A percentile compares a stretch with the other conserved stretches of the same genome.
Conservation (phyloP, 1,140 invertebrate genomes). For the Solen grandis region DNA sequence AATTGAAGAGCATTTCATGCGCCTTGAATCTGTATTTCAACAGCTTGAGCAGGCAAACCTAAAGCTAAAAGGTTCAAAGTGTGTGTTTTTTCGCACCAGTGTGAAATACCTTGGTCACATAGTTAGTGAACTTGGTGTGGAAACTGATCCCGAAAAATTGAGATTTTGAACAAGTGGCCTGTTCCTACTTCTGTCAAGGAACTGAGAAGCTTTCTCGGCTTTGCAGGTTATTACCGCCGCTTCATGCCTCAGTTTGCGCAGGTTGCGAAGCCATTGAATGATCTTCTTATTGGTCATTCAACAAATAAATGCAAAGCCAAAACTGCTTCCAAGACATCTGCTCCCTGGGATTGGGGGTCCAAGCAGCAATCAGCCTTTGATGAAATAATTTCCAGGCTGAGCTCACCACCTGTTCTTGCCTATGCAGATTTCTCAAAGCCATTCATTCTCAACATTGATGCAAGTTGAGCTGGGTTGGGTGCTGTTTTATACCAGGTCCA, state of each 20-base stretch:
- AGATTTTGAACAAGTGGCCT: conserved; percentile 67
- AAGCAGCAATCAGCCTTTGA: conserved; percentile 46
- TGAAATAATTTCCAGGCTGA: conserved; percentile 11
- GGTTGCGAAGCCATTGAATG: not conserved
- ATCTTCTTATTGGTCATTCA: too few species aligned
- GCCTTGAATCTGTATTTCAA: conserved; percentile 64
- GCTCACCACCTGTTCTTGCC: conserved; percentile 37
- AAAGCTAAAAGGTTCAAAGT: conserved; percentile 67
- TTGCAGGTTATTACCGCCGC: too few species aligned
- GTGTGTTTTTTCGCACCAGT: conserved; percentile 56
- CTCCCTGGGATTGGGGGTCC: too few species aligned
- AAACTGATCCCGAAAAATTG: conserved; percentile 70
- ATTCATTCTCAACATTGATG: conserved; percentile 40
- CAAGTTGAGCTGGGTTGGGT: conserved; percentile 32
- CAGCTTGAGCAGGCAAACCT: conserved; percentile 58
- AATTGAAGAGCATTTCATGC: too few species aligned
- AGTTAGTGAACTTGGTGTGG: conserved; percentile 68
- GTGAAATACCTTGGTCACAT: conserved; percentile 65
- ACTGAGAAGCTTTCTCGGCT: too few species aligned
- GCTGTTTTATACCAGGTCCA: conserved; percentile 41
- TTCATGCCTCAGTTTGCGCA: not conserved
- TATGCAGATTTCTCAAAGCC: conserved; percentile 46
- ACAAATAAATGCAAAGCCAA: too few species aligned
- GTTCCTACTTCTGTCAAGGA: conserved; percentile 69
- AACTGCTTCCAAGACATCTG: not conserved